Conservation (phyloP, 2,888 invertebrate genomes). For the Automeris io region DNA sequence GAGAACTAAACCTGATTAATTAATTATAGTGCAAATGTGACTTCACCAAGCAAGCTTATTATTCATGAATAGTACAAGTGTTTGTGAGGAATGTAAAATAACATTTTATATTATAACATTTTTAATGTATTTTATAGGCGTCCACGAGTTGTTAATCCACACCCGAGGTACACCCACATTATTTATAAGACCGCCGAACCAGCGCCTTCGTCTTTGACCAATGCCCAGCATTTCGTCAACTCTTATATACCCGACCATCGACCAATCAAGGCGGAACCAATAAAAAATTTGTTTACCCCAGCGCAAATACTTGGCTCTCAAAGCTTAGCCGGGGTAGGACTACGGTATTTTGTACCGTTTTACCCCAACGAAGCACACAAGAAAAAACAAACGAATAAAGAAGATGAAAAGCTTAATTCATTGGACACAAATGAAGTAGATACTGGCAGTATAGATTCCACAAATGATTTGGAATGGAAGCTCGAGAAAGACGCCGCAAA, state of each 20-base stretch:
- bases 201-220: constrained; percentile 39
- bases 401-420: constrained; percentile 53
- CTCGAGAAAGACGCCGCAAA: constrained; percentile 55
- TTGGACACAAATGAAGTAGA: constrained; percentile 48
- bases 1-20: too few relatives aligned
- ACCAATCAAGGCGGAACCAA: constrained; percentile 30
- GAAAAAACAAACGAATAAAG: constrained; percentile 36
- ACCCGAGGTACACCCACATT: constrained; percentile 59
- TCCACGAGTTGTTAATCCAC: constrained; percentile 57
- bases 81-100: too few relatives aligned
- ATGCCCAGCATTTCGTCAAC: constrained; percentile 61
- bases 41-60: too few relatives aligned
- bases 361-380: constrained; percentile 33
- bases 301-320: constrained; percentile 55
- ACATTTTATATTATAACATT: too few relatives aligned
- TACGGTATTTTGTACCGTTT: constrained; percentile 57
- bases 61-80: too few relatives aligned
- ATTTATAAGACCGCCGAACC: constrained; percentile 35
- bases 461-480: constrained; percentile 56
- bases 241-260: constrained; percentile 47
- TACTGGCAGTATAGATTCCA: constrained; percentile 31
- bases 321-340: constrained; percentile 55
- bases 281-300: constrained; percentile 41
- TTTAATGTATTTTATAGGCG: constrained; percentile 42
- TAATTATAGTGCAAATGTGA: too few relatives aligned